Evolutionary conservation across 2,113 vertebrate species (phyloP).

Genomic region (Takifugu flavidus): DNA sequence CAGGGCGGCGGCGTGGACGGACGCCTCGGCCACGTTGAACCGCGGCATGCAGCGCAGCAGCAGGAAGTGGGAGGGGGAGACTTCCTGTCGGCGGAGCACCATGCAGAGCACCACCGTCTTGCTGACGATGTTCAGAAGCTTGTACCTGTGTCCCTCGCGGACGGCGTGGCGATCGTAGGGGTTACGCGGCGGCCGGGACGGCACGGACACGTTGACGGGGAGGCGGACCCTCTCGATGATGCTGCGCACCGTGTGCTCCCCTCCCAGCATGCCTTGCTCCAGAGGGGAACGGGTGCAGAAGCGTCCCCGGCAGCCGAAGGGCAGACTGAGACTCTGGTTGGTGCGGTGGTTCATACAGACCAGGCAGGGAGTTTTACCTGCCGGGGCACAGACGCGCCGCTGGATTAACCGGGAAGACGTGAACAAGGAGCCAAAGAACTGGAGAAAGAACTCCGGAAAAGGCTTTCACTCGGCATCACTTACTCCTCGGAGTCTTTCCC

Average conservation of each 20-base stretch:
- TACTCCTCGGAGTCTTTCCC: constrained; percentile 81
- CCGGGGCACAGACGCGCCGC: constrained; percentile 1
- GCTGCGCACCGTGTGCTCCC: constrained; percentile 93
- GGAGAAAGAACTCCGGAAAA: background rate
- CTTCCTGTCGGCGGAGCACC: constrained; percentile 84
- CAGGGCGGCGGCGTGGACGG: constrained; percentile 84
- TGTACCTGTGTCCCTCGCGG: constrained; percentile 96
- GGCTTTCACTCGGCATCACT: constrained; percentile 24
- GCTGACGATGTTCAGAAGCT: constrained; percentile 95
- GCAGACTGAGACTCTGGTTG: constrained; percentile 95
- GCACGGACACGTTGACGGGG: constrained; percentile 93
- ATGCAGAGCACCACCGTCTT: constrained; percentile 96
- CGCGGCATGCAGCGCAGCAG: constrained; percentile 92
- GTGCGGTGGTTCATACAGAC: constrained; percentile 99
- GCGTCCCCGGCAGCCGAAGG: constrained; percentile 93
- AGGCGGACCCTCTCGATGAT: constrained; percentile 96
- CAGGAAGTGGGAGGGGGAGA: constrained; percentile 90
- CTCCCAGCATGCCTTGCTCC: constrained; percentile 95
- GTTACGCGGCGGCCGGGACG: constrained; percentile 87
- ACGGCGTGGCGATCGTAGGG: constrained; percentile 91
- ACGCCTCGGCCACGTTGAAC: constrained; percentile 89
- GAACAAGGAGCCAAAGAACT: background rate
- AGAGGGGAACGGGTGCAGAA: constrained; percentile 95
- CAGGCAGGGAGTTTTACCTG: constrained; percentile 93
- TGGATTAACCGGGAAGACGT: constrained; percentile 17